Evolutionary conservation across 1,140 invertebrate species (phyloP).

Genomic region (Galleria mellonella): DNA sequence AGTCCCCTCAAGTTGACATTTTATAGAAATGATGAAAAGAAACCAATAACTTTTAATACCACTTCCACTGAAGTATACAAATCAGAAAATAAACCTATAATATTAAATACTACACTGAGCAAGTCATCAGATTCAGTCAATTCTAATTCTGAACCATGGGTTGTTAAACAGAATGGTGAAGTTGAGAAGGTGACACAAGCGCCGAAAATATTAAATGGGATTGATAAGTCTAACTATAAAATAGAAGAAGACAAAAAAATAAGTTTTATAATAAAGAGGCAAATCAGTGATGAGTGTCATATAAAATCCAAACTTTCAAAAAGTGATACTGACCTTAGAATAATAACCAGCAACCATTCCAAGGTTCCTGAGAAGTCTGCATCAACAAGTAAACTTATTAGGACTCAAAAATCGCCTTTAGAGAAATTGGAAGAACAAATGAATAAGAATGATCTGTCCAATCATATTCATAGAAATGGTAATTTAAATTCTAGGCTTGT

Average conservation of each 20-base stretch:
- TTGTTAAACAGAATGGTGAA: slow-evolving; percentile 64
- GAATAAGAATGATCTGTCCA: slow-evolving; percentile 41
- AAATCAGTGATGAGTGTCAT: slow-evolving; percentile 31
- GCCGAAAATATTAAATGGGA: slow-evolving; percentile 47
- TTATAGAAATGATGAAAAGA: slow-evolving; percentile 55
- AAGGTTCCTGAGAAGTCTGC: slow-evolving; percentile 41
- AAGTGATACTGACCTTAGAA: slow-evolving; percentile 39
- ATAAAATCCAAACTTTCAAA: slow-evolving; percentile 41
- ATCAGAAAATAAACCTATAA: slow-evolving; percentile 52
- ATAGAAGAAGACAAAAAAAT: slow-evolving; percentile 51
- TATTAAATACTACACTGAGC: slow-evolving; percentile 58
- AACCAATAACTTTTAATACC: slow-evolving; percentile 37
- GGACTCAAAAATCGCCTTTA: slow-evolving; percentile 47
- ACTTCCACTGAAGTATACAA: slow-evolving; percentile 37
- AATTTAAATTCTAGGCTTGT: slow-evolving; percentile 43
- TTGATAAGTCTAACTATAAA: slow-evolving; percentile 36
- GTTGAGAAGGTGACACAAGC: slow-evolving; percentile 52
- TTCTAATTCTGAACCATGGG: slow-evolving; percentile 57
- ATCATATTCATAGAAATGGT: slow-evolving; percentile 36
- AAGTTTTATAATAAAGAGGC: slow-evolving; percentile 47
- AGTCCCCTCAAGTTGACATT: slow-evolving; percentile 57
- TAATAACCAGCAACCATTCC: slow-evolving; percentile 14
- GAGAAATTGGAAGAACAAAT: slow-evolving; percentile 66
- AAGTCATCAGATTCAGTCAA: slow-evolving; percentile 40
- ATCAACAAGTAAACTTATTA: slow-evolving; percentile 38